Evolutionary conservation across 1,140 invertebrate species (phyloP), one percentile per base, ranked within the genome.

Genomic region (Drosophila repletoides): DNA sequence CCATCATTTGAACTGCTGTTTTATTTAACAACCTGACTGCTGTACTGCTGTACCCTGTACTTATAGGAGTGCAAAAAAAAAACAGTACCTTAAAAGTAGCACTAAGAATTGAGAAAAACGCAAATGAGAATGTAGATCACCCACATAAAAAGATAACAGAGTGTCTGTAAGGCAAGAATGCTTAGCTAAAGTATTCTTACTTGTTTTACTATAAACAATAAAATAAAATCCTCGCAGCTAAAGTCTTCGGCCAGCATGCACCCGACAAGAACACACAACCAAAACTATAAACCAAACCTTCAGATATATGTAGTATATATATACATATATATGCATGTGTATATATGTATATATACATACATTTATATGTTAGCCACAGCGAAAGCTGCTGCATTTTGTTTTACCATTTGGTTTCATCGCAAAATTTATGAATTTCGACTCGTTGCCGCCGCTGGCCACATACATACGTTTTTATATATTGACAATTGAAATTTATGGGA

Each of bases 251-350:
- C 46, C 46, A 61, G n/a, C 56, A 67, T 52, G 46, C 64, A 67
- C 36, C 46, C 56, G 29, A 46, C 56, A 52, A 52, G 45, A 41
- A 71, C 60, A 58, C 38, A 80, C 34, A 28, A 14, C 22, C 38
- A 52, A 65, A 76, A 65, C 60, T 74, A 79, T 80, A 80, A 80
- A 79, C 53, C 65, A 79, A 68, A 49, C 34, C 55, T 59, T 56
- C 67, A 71, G 51, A 40, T 41, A 24, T 36, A 58, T 24, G 24
- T 15, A 41, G 6, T 34, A 51, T 22, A 22, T 17, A 26, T 24
- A 29, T 48, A 48, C 12, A 31, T 28, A 31, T 36, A 58, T 65
- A 10, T 29, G 2, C 34, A 29, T 43, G 6, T 48, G 26, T 34
- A 38, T 43, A 15, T 41, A 22, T 73, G 45, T 79, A 55, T 73